A percentile compares a stretch with the other conserved stretches of the same genome.
Evolutionary conservation across 2,113 vertebrate genomes (phyloP).

Genomic region (Rhombomys opimus): DNA sequence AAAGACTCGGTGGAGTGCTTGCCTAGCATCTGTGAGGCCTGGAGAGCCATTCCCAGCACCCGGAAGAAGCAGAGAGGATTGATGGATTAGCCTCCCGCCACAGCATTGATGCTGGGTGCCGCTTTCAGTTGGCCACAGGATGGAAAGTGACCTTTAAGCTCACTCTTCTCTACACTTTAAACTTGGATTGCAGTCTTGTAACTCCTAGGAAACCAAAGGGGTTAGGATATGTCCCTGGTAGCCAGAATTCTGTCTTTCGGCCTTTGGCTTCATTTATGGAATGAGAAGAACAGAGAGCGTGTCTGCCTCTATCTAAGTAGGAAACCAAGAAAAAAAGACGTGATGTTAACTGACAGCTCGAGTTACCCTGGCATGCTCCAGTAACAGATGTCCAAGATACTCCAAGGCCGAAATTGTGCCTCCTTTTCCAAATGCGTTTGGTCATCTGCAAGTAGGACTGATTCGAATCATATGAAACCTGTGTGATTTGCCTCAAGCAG

Average conservation of each 20-base stretch:
- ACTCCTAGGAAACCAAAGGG: neutral
- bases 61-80: neutral
- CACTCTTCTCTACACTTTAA: neutral
- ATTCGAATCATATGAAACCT: constrained; percentile 26
- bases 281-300: neutral
- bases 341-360: neutral
- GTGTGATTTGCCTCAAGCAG: constrained; percentile 47
- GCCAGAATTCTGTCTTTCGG: constrained; percentile 33
- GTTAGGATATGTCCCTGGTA: neutral
- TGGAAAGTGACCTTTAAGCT: neutral
- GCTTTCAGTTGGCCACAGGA: neutral
- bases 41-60: neutral
- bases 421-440: constrained; percentile 30
- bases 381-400: neutral
- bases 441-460: constrained; percentile 43
- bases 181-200: neutral
- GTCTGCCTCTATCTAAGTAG: neutral
- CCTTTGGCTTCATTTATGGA: constrained; percentile 33
- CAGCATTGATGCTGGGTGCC: neutral
- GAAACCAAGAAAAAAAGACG: neutral
- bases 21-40: neutral
- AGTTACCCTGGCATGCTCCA: neutral
- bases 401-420: neutral
- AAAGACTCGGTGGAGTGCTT: neutral
- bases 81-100: neutral